Evolutionary conservation across 2,888 invertebrate species (phyloP).

Genomic region (Ophion slaviceki): DNA sequence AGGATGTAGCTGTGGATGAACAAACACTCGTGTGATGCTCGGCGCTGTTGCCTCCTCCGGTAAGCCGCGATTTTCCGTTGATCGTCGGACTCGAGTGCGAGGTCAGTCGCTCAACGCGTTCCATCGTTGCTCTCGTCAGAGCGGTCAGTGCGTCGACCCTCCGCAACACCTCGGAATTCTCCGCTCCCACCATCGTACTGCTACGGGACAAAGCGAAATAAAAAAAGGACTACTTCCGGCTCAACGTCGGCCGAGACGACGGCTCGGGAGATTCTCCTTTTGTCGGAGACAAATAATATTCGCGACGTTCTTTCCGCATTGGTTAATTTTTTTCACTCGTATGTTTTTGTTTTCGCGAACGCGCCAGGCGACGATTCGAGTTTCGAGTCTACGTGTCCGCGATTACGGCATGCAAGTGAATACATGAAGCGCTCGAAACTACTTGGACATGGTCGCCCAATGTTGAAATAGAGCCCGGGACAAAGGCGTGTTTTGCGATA

Average conservation of each 20-base stretch:
- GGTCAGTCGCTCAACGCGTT: conserved; percentile 87
- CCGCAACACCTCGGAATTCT: conserved; percentile 83
- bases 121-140: conserved; percentile 88
- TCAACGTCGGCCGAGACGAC: not conserved
- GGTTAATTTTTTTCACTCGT: not conserved
- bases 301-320: not conserved
- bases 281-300: not conserved
- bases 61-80: conserved; percentile 57
- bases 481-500: conserved; percentile 28
- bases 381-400: not conserved
- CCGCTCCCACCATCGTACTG: conserved; percentile 65
- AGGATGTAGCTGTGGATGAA: conserved; percentile 43
- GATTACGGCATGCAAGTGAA: conserved; percentile 34
- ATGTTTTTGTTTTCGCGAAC: not conserved
- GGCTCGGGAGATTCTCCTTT: not conserved
- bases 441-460: not conserved
- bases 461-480: conserved; percentile 6
- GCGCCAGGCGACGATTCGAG: not conserved
- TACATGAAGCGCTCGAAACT: not conserved
- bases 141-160: conserved; percentile 88
- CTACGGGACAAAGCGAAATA: conserved; percentile 50
- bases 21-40: conserved; percentile 29
- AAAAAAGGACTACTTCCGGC: conserved; percentile 56
- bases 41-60: conserved; percentile 26
- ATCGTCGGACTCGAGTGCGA: conserved; percentile 68